Evolutionary conservation across 35 echinoderm and acorn worm species (phyloP).

Genomic region (Eucidaris tribuloides): DNA sequence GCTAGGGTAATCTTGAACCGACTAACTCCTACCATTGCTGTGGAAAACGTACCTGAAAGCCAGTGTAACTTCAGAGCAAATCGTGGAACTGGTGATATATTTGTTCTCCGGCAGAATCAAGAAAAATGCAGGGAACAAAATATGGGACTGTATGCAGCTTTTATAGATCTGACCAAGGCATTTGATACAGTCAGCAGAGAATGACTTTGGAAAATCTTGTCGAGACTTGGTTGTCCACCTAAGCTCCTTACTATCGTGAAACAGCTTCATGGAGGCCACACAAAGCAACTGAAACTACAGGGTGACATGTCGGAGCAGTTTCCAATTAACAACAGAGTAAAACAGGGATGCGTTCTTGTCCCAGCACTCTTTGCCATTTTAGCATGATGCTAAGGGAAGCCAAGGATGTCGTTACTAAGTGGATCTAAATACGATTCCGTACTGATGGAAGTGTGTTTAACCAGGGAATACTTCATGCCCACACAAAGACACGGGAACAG

Average conservation of each 20-base stretch:
- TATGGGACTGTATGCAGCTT: slow-evolving; percentile 10
- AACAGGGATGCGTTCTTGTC: slow-evolving; percentile 37
- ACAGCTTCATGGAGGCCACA: slow-evolving; percentile 26
- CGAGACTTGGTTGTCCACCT: slow-evolving; percentile 36
- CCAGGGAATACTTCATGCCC: slow-evolving; percentile 32
- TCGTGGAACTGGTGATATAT: background rate
- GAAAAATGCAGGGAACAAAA: slow-evolving; percentile 26
- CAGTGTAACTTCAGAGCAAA: too few relatives aligned
- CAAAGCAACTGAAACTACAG: background rate
- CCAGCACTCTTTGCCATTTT: slow-evolving; percentile 7
- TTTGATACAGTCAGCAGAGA: slow-evolving; percentile 44
- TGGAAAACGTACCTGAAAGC: too few relatives aligned
- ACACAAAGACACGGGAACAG: slow-evolving; percentile 1
- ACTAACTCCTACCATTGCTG: too few relatives aligned
- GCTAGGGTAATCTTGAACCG: background rate
- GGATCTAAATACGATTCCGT: slow-evolving; percentile 36
- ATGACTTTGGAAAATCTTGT: slow-evolving; percentile 9
- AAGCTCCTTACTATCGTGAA: slow-evolving; percentile 27
- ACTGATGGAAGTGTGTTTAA: slow-evolving; percentile 60
- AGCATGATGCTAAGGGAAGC: background rate
- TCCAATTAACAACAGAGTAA: slow-evolving; percentile 32
- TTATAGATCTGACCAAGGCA: slow-evolving; percentile 32
- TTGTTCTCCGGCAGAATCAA: slow-evolving; percentile 6
- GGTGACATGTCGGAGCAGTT: slow-evolving; percentile 11
- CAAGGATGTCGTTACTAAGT: background rate